phyloP scores from a whole-genome alignment of 64 coral and sea anemone species.

The Anthopleura sola region DNA sequence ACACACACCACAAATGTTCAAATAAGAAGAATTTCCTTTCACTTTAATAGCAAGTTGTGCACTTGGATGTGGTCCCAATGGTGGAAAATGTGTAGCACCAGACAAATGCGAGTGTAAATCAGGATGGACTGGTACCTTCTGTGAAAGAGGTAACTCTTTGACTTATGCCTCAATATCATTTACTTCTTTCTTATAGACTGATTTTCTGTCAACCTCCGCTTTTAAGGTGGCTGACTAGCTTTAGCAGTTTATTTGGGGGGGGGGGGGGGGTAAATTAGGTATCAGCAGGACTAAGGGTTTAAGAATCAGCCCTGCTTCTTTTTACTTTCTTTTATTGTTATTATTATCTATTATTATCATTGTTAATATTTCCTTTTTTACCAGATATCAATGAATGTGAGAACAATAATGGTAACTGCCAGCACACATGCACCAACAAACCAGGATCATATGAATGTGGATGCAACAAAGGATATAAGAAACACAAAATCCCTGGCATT shows the following conservation, averaged over 20 bases:
- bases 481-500: neutral
- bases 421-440: slow-evolving; percentile 26
- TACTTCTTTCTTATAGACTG: too few relatives aligned
- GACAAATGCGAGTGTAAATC: neutral
- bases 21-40: neutral
- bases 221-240: too few relatives aligned
- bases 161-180: too few relatives aligned
- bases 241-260: too few relatives aligned
- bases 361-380: neutral
- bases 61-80: neutral
- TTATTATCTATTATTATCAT: too few relatives aligned
- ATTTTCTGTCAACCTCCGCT: too few relatives aligned
- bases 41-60: neutral
- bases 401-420: slow-evolving; percentile 26
- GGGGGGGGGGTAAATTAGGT: too few relatives aligned
- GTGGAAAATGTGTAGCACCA: neutral
- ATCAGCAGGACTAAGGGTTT: too few relatives aligned
- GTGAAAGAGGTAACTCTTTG: slow-evolving; percentile 1
- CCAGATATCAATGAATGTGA: slow-evolving; percentile 41
- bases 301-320: too few relatives aligned
- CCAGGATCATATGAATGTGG: slow-evolving; percentile 22
- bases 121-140: slow-evolving; percentile 9
- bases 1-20: too few relatives aligned
- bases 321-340: too few relatives aligned
- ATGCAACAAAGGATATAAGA: neutral